phyloP scores from a whole-genome alignment of 2,888 invertebrate species.

The Rhagophthalmus giganteus region DNA sequence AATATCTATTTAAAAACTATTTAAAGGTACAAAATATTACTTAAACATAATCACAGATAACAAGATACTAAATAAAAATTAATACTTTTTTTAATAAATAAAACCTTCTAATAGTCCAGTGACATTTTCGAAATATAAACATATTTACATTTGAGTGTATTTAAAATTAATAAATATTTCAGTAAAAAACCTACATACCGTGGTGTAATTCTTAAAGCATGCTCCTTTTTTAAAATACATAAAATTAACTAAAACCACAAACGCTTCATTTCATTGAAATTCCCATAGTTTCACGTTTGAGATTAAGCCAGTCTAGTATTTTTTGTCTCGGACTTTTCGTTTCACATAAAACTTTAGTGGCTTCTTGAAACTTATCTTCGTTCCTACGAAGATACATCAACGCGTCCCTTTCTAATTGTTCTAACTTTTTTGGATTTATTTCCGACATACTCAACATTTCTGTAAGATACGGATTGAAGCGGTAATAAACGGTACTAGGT shows the following conservation, averaged over 20 bases:
- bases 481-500: conserved; percentile 73
- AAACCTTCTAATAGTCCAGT: no score
- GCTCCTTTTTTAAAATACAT: no score
- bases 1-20: no score
- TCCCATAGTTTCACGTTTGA: conserved; percentile 51
- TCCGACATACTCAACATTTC: conserved; percentile 81
- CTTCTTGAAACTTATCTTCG: conserved; percentile 72
- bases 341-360: conserved; percentile 57
- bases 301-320: conserved; percentile 55
- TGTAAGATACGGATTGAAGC: conserved; percentile 87
- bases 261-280: conserved; percentile 1
- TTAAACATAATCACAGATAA: no score
- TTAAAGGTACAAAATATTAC: no score
- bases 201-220: no score
- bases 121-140: no score
- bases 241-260: conserved; percentile 1
- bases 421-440: conserved; percentile 70
- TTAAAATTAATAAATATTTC: no score
- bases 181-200: no score
- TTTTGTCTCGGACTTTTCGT: conserved; percentile 53
- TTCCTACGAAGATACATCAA: conserved; percentile 80
- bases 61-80: no score
- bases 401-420: conserved; percentile 73
- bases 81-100: no score
- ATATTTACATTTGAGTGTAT: no score